phyloP scores from a whole-genome alignment of 1,140 invertebrate species.

The Hirudo medicinalis region DNA sequence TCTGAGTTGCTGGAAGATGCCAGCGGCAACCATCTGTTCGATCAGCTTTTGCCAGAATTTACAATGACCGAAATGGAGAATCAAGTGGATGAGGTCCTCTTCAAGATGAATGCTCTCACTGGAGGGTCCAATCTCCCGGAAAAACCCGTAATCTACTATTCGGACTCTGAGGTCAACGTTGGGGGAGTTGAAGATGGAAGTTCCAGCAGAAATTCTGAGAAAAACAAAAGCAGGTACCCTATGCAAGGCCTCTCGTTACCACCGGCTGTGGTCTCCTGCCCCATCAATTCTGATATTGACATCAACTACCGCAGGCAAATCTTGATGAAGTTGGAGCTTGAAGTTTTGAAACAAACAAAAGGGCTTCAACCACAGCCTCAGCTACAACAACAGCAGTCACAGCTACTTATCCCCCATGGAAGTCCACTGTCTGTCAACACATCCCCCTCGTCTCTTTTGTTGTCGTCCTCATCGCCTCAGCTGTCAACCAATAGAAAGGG shows the following conservation, averaged over 20 bases:
- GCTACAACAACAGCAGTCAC: neutral
- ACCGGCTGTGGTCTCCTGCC: too few relatives aligned
- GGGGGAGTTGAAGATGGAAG: constrained; percentile 32
- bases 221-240: too few relatives aligned
- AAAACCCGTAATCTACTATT: constrained; percentile 34
- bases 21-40: neutral
- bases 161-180: constrained; percentile 30
- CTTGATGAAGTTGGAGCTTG: neutral
- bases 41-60: constrained; percentile 32
- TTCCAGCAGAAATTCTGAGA: neutral
- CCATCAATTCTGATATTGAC: too few relatives aligned
- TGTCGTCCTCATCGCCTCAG: neutral
- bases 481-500: too few relatives aligned
- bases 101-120: constrained; percentile 38
- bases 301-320: too few relatives aligned
- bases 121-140: constrained; percentile 34
- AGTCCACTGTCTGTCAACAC: too few relatives aligned
- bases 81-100: constrained; percentile 40
- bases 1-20: neutral
- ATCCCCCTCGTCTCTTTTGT: neutral
- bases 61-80: constrained; percentile 41
- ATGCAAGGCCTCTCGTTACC: too few relatives aligned
- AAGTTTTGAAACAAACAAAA: neutral
- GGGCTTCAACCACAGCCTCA: neutral
- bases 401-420: neutral